These are phyloP conservation scores for Barbus barbus DNA, from an alignment of 2,113 vertebrate species.

Conservation along the genomic window DNA sequence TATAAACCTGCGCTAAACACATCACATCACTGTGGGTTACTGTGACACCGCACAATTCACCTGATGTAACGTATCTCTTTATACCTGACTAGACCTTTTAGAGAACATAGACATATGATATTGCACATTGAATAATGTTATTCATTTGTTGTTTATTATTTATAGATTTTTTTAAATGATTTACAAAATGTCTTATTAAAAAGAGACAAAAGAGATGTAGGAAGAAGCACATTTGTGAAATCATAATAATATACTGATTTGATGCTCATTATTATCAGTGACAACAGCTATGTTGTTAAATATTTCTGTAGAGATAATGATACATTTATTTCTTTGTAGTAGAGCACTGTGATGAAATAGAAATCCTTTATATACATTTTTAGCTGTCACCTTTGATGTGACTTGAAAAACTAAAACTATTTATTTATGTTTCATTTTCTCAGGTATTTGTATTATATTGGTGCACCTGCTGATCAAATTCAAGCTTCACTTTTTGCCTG, in stretches of 20 bases:
- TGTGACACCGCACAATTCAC: background rate
- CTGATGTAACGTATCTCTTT: background rate
- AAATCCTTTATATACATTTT: too few species aligned
- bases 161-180: background rate
- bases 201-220: too few species aligned
- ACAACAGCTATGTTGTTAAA: too few species aligned
- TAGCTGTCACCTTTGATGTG: too few species aligned
- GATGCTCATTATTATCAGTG: too few species aligned
- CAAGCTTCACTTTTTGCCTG: constrained; percentile 93
- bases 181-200: background rate
- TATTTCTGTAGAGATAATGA: too few species aligned
- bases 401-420: too few species aligned
- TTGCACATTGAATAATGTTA: background rate
- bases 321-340: too few species aligned
- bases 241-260: too few species aligned
- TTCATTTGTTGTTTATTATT: background rate
- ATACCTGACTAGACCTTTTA: too few species aligned
- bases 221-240: too few species aligned
- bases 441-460: constrained; percentile 98
- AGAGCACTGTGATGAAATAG: too few species aligned
- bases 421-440: constrained; percentile 10
- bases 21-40: background rate
- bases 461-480: constrained; percentile 97
- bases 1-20: background rate
- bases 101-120: background rate